Percentiles rank a stretch among this genome's conserved stretches.
Conservation (phyloP, 2,797 vertebrate species). For the Siniperca undulata region DNA sequence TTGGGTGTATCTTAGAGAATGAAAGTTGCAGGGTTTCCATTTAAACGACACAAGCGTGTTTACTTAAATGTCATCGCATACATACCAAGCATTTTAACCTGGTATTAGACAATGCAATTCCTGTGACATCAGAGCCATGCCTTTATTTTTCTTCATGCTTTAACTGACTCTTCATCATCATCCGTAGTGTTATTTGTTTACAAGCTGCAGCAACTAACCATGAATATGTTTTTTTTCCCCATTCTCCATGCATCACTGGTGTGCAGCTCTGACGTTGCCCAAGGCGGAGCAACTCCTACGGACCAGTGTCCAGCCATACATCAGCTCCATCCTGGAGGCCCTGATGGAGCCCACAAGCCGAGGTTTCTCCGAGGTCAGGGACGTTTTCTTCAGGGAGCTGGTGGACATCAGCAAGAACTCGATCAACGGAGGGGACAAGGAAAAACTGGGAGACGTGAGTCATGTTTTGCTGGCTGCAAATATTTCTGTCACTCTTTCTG, state of each 20-base stretch:
- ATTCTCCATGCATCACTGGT: not conserved
- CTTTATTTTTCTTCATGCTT: not conserved
- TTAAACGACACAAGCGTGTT: constrained; percentile 24
- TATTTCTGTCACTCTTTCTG: not conserved
- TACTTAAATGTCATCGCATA: constrained; percentile 1
- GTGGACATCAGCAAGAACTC: constrained; percentile 95
- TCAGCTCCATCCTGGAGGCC: constrained; percentile 95
- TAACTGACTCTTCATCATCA: not conserved
- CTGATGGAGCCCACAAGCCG: constrained; percentile 96
- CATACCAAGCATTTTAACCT: constrained; percentile 31
- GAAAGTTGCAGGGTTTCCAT: constrained; percentile 14
- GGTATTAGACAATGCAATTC: not conserved
- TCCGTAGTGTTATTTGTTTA: not conserved
- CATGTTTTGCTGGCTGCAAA: too few species aligned
- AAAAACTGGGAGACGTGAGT: constrained; percentile 92
- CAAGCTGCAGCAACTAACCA: not conserved
- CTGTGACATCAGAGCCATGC: constrained; percentile 11
- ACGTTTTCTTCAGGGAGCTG: constrained; percentile 93
- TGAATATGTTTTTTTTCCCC: not conserved
- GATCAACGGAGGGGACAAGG: constrained; percentile 88
- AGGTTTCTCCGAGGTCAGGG: constrained; percentile 93
- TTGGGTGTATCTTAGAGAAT: not conserved
- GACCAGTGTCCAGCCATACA: constrained; percentile 92
- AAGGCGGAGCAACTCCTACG: constrained; percentile 91
- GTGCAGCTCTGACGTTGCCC: constrained; percentile 89